Percentiles rank a stretch among this genome's conserved stretches.
phyloP scores from a whole-genome alignment of 2,113 vertebrate genomes.

The Oryctolagus cuniculus region DNA sequence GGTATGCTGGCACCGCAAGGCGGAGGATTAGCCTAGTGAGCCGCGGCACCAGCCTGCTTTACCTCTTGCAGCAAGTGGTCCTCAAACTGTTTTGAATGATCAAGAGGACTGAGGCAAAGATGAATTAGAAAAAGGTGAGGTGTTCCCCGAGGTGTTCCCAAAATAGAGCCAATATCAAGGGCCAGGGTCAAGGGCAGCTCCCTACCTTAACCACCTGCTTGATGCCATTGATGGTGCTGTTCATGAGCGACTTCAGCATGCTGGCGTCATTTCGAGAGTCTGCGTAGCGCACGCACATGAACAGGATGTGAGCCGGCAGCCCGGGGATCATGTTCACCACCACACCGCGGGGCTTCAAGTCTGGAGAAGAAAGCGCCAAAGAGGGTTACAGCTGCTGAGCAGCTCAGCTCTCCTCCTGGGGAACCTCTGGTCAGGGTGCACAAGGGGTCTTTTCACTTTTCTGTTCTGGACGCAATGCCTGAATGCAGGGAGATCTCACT shows the following conservation, averaged over 20 bases:
- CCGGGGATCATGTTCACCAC: conserved; percentile 96
- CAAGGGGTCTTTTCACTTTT: not conserved
- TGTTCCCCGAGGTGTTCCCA: not conserved
- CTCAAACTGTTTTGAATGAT: not conserved
- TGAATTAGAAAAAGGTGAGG: too few relatives aligned
- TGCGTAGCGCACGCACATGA: conserved; percentile 96
- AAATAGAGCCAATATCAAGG: not conserved
- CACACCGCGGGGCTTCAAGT: conserved; percentile 95
- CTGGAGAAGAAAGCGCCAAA: conserved; percentile 83
- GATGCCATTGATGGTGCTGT: conserved; percentile 89
- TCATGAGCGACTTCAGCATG: conserved; percentile 96
- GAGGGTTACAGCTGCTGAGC: not conserved
- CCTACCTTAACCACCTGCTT: conserved; percentile 94
- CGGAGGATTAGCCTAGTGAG: too few relatives aligned
- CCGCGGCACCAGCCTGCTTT: too few relatives aligned
- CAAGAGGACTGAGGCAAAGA: not conserved
- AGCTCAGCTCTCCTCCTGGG: not conserved
- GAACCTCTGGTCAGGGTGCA: not conserved
- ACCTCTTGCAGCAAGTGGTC: not conserved
- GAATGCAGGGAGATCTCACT: not conserved
- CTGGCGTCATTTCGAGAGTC: conserved; percentile 94
- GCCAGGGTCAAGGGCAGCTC: not conserved
- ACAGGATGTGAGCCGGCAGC: conserved; percentile 94
- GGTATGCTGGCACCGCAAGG: too few relatives aligned
- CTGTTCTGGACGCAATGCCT: not conserved